These are phyloP conservation scores for Naso thynnoides DNA, from an alignment of 2,797 vertebrate species.

Conservation along the genomic window DNA sequence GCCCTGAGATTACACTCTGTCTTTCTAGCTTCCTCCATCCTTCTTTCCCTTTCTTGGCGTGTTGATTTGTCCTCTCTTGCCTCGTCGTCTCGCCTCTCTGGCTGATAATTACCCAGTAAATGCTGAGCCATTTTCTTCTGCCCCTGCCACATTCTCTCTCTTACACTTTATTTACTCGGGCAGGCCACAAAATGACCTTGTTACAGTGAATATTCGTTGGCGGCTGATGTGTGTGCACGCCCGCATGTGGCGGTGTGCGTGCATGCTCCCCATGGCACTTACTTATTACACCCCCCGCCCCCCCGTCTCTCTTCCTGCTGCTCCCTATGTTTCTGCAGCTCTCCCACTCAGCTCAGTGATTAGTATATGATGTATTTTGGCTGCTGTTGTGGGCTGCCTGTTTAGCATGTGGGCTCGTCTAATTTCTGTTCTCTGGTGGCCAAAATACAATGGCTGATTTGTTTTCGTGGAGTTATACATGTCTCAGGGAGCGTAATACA, in stretches of 20 bases:
- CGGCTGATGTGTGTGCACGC: conserved; percentile 43
- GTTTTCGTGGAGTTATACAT: conserved; percentile 55
- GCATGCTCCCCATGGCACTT: conserved; percentile 37
- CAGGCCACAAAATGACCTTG: conserved; percentile 77
- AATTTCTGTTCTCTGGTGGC: conserved; percentile 74
- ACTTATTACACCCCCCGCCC: conserved; percentile 57
- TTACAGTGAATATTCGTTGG: conserved; percentile 66
- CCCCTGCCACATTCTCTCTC: conserved; percentile 61
- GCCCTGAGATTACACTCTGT: conserved; percentile 62
- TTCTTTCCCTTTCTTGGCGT: conserved; percentile 30
- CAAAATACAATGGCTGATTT: conserved; percentile 60
- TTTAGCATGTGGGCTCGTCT: conserved; percentile 76
- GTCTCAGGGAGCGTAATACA: conserved; percentile 36
- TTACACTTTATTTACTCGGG: conserved; percentile 73
- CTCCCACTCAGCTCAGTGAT: conserved; percentile 77
- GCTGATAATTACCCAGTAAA: conserved; percentile 76
- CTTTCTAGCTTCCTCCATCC: conserved; percentile 41
- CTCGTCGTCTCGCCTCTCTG: conserved; percentile 54
- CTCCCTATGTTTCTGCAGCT: conserved; percentile 59
- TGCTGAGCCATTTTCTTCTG: conserved; percentile 61
- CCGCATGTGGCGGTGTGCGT: conserved; percentile 17
- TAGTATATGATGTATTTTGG: conserved; percentile 81
- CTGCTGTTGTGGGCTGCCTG: conserved; percentile 73
- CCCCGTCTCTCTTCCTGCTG: conserved; percentile 46
- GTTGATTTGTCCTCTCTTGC: conserved; percentile 40